Conservation (phyloP, 2,888 invertebrate genomes). For the Drosophila leonis region DNA sequence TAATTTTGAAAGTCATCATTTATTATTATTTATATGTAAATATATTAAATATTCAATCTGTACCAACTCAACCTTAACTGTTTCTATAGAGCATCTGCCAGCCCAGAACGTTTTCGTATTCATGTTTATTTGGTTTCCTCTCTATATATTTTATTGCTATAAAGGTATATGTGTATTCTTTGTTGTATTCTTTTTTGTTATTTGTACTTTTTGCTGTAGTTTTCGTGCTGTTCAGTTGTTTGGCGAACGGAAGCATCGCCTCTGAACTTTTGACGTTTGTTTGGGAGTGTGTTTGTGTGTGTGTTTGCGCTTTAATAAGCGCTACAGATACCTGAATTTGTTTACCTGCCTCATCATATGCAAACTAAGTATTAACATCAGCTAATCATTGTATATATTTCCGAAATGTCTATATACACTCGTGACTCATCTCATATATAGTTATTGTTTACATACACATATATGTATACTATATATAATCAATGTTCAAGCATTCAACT, state of each 20-base stretch:
- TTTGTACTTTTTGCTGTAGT: slow-evolving; percentile 26
- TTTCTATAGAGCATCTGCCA: slow-evolving; percentile 1
- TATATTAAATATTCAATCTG: neutral
- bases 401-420: neutral
- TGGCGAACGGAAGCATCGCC: slow-evolving; percentile 66
- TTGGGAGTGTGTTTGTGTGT: slow-evolving; percentile 18
- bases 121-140: slow-evolving; percentile 14
- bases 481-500: slow-evolving; percentile 27
- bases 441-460: neutral
- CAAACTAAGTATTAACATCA: slow-evolving; percentile 14
- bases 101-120: neutral
- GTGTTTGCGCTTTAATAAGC: slow-evolving; percentile 64
- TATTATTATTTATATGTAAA: neutral
- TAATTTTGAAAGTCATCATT: neutral
- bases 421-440: neutral
- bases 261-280: slow-evolving; percentile 59
- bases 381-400: slow-evolving; percentile 17
- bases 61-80: neutral
- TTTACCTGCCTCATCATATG: slow-evolving; percentile 47
- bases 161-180: slow-evolving; percentile 35
- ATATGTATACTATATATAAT: slow-evolving; percentile 15
- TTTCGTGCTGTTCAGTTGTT: slow-evolving; percentile 25
- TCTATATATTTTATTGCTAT: slow-evolving; percentile 25
- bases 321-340: slow-evolving; percentile 44
- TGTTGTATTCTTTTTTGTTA: slow-evolving; percentile 43